Conservation (phyloP, 2,113 vertebrate species). For the Salvator merianae region DNA sequence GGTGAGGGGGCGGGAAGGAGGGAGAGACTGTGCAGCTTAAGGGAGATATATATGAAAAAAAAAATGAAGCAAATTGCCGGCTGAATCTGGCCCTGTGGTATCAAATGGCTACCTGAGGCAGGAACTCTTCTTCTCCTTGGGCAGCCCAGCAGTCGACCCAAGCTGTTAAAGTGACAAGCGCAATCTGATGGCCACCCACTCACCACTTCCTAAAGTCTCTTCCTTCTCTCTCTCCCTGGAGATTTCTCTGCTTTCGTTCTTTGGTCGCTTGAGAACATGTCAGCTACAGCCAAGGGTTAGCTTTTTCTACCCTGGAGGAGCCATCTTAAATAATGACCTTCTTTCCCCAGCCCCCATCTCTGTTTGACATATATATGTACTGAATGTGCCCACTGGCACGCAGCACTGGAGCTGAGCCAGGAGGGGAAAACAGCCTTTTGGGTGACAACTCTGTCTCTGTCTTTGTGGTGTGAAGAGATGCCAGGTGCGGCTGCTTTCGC, state of each 20-base stretch:
- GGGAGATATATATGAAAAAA: background rate
- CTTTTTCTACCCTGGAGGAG: constrained; percentile 29
- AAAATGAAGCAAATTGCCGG: background rate
- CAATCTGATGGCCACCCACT: constrained; percentile 30
- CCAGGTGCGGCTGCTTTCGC: background rate
- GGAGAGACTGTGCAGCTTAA: background rate
- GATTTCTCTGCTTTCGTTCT: constrained; percentile 9
- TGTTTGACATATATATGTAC: background rate
- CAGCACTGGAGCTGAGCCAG: background rate
- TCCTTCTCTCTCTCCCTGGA: background rate
- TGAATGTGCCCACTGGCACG: background rate
- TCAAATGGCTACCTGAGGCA: background rate
- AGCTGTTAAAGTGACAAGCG: constrained; percentile 38
- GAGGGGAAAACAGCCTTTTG: background rate
- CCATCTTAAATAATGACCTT: constrained; percentile 50
- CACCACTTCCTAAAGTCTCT: background rate
- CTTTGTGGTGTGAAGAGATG: background rate
- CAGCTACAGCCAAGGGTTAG: background rate
- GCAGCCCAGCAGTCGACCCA: constrained; percentile 21
- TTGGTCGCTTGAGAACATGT: background rate
- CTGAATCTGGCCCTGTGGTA: background rate
- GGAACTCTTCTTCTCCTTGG: background rate
- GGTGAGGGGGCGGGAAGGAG: background rate
- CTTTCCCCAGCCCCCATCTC: background rate
- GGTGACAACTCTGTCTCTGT: background rate